A percentile compares a stretch with the other conserved stretches of the same genome.
Evolutionary conservation across 2,888 invertebrate species (phyloP).

Genomic region (Leucophora obtusa): DNA sequence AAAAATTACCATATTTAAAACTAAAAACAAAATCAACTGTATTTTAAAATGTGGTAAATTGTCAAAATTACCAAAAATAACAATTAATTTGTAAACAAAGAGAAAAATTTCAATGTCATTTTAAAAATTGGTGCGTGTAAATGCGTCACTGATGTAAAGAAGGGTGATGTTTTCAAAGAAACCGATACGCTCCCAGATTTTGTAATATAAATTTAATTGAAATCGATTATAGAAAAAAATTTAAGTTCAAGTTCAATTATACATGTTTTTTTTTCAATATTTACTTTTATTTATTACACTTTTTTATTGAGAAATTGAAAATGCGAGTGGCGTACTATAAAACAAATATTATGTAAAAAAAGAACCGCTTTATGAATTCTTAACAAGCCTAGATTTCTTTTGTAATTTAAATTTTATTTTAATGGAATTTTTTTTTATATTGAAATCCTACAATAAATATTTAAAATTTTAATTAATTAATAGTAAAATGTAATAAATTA

Average conservation of each 20-base stretch:
- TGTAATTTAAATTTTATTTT: slow-evolving; percentile 40
- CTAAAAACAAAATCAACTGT: neutral
- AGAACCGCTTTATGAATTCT: slow-evolving; percentile 45
- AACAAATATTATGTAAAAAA: neutral
- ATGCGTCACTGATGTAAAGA: neutral
- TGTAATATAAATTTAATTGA: slow-evolving; percentile 16
- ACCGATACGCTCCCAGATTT: slow-evolving; percentile 40
- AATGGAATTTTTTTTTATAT: slow-evolving; percentile 16
- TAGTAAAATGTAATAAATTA: slow-evolving; percentile 48
- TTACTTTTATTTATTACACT: slow-evolving; percentile 35
- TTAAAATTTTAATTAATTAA: slow-evolving; percentile 30
- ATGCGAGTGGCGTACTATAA: slow-evolving; percentile 38
- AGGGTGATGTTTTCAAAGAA: slow-evolving; percentile 19
- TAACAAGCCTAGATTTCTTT: slow-evolving; percentile 35
- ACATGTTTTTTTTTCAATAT: slow-evolving; percentile 10
- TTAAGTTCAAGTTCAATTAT: slow-evolving; percentile 61
- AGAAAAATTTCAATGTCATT: neutral
- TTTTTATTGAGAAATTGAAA: slow-evolving; percentile 49
- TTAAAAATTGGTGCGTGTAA: neutral
- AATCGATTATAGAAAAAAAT: slow-evolving; percentile 16
- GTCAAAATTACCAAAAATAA: neutral
- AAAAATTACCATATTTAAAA: neutral
- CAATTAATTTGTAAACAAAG: too few relatives aligned
- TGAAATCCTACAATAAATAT: slow-evolving; percentile 17
- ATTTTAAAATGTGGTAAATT: neutral